Evolutionary conservation across 2,113 vertebrate species (phyloP).

Genomic region (Microcebus lehilahytsara): DNA sequence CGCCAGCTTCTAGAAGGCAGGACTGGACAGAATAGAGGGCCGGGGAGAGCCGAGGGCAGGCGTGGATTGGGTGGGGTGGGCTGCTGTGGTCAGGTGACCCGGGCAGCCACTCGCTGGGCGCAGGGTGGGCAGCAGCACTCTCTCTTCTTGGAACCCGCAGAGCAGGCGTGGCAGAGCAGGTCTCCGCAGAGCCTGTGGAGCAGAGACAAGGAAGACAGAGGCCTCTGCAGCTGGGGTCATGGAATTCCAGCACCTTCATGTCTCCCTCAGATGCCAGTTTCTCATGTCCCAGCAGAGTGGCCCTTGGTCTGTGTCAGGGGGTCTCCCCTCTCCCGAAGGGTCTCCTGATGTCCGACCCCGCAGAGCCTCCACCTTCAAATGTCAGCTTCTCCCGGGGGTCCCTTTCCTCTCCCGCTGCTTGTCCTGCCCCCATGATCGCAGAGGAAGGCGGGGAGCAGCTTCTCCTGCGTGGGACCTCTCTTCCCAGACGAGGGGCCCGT

Average conservation of each 20-base stretch:
- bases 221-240: too few relatives aligned
- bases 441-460: not conserved
- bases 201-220: not conserved
- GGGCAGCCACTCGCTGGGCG: conserved; percentile 71
- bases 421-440: not conserved
- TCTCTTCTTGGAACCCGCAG: conserved; percentile 75
- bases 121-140: conserved; percentile 79
- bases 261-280: not conserved
- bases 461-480: not conserved
- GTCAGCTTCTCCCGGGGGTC: not conserved
- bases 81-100: conserved; percentile 35
- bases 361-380: not conserved
- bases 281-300: not conserved
- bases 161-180: conserved; percentile 83
- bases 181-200: conserved; percentile 77
- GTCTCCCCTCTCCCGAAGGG: not conserved
- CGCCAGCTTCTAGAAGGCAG: not conserved
- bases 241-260: not conserved
- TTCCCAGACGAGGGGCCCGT: not conserved
- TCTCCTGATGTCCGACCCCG: not conserved
- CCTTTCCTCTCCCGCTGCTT: not conserved
- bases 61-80: not conserved
- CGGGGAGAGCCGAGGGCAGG: not conserved
- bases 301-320: not conserved
- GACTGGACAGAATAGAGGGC: not conserved